phyloP scores from a whole-genome alignment of 2,888 invertebrate genomes.

The Nomada hirtipes region DNA sequence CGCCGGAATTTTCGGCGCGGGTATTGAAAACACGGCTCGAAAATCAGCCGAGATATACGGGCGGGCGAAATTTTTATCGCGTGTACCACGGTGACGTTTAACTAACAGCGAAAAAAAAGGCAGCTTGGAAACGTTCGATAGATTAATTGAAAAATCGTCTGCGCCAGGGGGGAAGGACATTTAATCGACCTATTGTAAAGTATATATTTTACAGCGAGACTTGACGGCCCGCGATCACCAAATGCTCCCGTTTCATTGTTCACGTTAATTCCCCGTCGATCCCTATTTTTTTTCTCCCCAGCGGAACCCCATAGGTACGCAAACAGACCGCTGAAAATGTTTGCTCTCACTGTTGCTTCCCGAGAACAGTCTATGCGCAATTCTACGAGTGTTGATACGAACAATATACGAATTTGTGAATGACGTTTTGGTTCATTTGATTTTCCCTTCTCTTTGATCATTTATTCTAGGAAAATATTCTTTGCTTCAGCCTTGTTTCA shows the following conservation, averaged over 20 bases:
- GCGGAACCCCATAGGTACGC: not conserved
- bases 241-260: conserved; percentile 19
- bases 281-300: not conserved
- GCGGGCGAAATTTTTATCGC: not conserved
- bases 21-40: not conserved
- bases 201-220: conserved; percentile 29
- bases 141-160: conserved; percentile 53
- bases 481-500: too few species aligned
- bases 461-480: too few species aligned
- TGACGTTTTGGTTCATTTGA: too few species aligned
- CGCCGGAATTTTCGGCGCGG: not conserved
- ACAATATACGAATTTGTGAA: too few species aligned
- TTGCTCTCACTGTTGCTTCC: not conserved
- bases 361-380: too few species aligned
- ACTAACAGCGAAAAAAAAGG: conserved; percentile 25
- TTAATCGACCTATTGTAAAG: conserved; percentile 32
- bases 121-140: conserved; percentile 27
- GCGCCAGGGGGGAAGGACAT: not conserved
- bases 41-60: not conserved
- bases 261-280: conserved; percentile 30
- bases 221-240: conserved; percentile 31
- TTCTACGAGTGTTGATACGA: too few species aligned
- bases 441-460: too few species aligned
- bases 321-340: not conserved
- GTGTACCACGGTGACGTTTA: conserved; percentile 17